These are phyloP conservation scores for Hirtodrosophila cameraria DNA, from an alignment of 2,888 invertebrate species.

Conservation along the genomic window DNA sequence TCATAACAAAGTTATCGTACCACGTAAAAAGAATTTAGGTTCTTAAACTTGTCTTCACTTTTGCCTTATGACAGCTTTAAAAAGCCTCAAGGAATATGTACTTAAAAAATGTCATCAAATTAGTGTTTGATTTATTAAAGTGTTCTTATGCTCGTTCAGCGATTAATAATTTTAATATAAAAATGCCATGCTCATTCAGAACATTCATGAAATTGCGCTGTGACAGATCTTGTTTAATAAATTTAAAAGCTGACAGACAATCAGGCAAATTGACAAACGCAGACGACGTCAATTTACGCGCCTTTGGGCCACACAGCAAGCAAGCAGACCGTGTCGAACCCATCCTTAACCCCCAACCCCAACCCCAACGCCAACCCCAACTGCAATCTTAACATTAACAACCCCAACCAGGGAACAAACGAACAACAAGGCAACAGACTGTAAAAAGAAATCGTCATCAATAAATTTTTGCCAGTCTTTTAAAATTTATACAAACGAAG, in stretches of 20 bases:
- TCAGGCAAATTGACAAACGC: conserved; percentile 59
- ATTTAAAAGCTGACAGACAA: conserved; percentile 55
- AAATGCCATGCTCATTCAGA: conserved; percentile 31
- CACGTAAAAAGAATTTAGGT: too few relatives aligned
- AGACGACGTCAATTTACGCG: conserved; percentile 30
- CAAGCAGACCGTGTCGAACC: conserved; percentile 3
- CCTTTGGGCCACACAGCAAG: conserved; percentile 51
- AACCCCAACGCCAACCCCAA: background rate
- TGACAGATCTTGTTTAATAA: conserved; percentile 54
- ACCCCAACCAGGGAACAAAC: conserved; percentile 4
- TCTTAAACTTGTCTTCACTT: background rate
- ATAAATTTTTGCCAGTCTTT: conserved; percentile 55
- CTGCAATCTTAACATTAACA: too few relatives aligned
- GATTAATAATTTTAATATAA: conserved; percentile 21
- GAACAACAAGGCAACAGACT: conserved; percentile 6
- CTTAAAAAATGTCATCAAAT: conserved; percentile 11
- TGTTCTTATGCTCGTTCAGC: background rate
- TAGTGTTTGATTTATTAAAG: conserved; percentile 29
- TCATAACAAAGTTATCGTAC: too few relatives aligned
- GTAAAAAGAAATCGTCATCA: conserved; percentile 54
- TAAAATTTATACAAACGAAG: conserved; percentile 47
- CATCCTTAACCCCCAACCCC: background rate
- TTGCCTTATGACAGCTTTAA: background rate
- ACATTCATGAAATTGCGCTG: conserved; percentile 18
- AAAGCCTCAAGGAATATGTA: background rate